Percentiles rank a stretch among this genome's conserved stretches.
Conservation (phyloP, 1,140 invertebrate species). For the Drosophila murphyi region DNA sequence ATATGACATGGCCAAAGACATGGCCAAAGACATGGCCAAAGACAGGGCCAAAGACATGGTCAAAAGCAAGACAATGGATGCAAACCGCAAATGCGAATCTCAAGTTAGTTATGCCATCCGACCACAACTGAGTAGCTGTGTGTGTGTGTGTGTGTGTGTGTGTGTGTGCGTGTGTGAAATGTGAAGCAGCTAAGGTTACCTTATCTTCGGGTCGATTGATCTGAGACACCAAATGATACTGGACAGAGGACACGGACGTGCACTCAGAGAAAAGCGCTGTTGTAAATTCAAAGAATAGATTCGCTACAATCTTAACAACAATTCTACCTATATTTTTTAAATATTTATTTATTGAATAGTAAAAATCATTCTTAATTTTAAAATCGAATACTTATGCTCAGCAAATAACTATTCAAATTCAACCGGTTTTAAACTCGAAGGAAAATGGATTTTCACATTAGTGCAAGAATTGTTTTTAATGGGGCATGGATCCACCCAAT, state of each 20-base stretch:
- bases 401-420: too few species aligned
- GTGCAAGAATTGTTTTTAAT: too few species aligned
- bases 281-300: too few species aligned
- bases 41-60: slow-evolving; percentile 21
- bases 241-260: background rate
- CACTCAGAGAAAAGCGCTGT: too few species aligned
- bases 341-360: too few species aligned
- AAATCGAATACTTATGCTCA: too few species aligned
- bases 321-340: too few species aligned
- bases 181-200: slow-evolving; percentile 33
- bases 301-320: too few species aligned
- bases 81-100: slow-evolving; percentile 10
- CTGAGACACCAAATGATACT: background rate
- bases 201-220: slow-evolving; percentile 25
- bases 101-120: background rate
- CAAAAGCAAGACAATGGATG: background rate
- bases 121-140: slow-evolving; percentile 7
- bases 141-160: background rate
- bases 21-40: slow-evolving; percentile 6
- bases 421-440: too few species aligned
- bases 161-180: slow-evolving; percentile 19
- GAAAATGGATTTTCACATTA: too few species aligned
- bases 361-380: too few species aligned
- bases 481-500: too few species aligned
- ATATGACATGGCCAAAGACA: slow-evolving; percentile 38